Base-by-base conservation (phyloP, 2,797 vertebrate genomes). In the Enteromius paludinosus region DNA sequence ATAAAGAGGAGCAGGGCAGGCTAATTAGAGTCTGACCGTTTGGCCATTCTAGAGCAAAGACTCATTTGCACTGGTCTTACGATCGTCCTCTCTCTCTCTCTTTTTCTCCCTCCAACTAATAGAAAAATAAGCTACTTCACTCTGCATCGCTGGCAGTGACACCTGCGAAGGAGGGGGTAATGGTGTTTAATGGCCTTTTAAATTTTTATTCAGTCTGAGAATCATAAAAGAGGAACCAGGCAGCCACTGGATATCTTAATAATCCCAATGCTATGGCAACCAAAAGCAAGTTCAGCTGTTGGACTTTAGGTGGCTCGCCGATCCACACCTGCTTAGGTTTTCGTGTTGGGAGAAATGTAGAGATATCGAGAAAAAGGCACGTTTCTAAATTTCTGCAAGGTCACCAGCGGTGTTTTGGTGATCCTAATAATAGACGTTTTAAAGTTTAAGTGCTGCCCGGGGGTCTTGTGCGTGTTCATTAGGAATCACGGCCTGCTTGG, bases 381-480 rank as follows among this genome's bases (percentile, higher is more conserved):
- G 92, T 94, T 95, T 95, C 95, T 94, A 95, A 95, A 96, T 95
- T 95, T 95, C 93, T 96, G 91, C 93, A 93, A 95, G 96, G 96
- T 98, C 96, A 97, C 93, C 90, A 92, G 92, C 95, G 95, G 96
- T 95, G 94, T 86, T 78, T 78, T 73, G 41, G 86, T 93, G 93
- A 73, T 94, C 94, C 97, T 96, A 97, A 96, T 98, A 98, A 98
- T 97, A 97, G 95, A 98, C 96, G 94, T 97, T 98, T 98, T 97
- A 98, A 98, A 99, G 97, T 97, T 97, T 97, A 98, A 98, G 96
- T 97, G 97, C 94, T 94, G 96, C 96, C 96, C 95, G 93, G 95
- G 96, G 96, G 96, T 95, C 94, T 94, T 93, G 93, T 94, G 92
- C 95, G 94, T 96, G 96, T 97, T 98, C 97, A 98, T 98, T 97